Evolutionary conservation across 2,113 vertebrate species (phyloP).

Genomic region (Psammodynastes pulverulentus): DNA sequence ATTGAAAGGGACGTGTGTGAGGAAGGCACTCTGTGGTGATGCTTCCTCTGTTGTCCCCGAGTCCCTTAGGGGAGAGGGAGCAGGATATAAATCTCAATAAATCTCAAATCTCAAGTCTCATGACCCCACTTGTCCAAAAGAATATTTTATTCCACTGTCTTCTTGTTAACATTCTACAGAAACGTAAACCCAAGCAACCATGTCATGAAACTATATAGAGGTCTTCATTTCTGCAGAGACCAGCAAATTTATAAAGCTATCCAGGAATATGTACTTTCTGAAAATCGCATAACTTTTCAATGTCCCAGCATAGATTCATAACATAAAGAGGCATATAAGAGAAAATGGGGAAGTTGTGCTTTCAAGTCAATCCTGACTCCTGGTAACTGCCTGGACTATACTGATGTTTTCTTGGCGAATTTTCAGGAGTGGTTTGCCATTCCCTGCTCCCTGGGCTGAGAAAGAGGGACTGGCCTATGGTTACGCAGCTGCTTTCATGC

Average conservation of each 20-base stretch:
- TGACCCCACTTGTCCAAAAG: neutral
- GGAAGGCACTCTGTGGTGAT: neutral
- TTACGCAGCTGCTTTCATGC: neutral
- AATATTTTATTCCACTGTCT: neutral
- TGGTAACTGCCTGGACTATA: neutral
- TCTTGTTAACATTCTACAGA: neutral
- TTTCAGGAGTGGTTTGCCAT: neutral
- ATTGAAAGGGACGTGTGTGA: neutral
- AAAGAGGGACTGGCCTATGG: neutral
- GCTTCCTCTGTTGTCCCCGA: neutral
- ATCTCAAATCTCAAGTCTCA: too few relatives aligned
- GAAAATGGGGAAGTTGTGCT: neutral
- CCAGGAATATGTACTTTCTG: neutral
- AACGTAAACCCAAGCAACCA: neutral
- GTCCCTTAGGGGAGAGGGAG: too few relatives aligned
- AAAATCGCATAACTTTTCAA: neutral
- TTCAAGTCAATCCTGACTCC: neutral
- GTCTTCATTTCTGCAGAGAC: neutral
- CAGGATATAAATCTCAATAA: too few relatives aligned
- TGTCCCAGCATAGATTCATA: neutral
- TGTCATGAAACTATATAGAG: neutral
- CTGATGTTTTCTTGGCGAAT: neutral
- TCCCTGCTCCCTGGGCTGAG: neutral
- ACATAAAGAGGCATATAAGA: neutral
- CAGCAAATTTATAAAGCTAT: neutral